Percentiles rank a stretch among this genome's conserved stretches.
phyloP scores from a whole-genome alignment of 2,888 invertebrate genomes.

The Nephrotoma flavescens region DNA sequence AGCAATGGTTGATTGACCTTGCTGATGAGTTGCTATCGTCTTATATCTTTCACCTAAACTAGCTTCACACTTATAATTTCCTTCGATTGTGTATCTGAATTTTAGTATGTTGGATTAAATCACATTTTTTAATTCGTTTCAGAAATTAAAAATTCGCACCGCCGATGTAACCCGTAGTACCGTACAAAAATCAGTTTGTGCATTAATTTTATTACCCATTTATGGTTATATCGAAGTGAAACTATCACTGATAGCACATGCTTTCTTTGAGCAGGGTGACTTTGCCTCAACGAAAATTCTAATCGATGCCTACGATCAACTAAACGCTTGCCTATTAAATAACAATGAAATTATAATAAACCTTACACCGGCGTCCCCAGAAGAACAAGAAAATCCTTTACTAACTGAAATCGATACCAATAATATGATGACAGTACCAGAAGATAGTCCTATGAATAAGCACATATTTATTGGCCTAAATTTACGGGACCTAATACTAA shows the following conservation, averaged over 20 bases:
- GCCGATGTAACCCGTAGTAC: conserved; percentile 94
- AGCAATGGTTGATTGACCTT: too few relatives aligned
- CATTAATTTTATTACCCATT: conserved; percentile 76
- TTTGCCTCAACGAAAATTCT: conserved; percentile 76
- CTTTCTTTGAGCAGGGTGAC: conserved; percentile 92
- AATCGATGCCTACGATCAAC: conserved; percentile 81
- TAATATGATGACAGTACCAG: not conserved
- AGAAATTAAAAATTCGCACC: conserved; percentile 84
- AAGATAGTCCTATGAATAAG: not conserved
- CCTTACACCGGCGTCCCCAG: conserved; percentile 20
- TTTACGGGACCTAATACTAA: conserved; percentile 28
- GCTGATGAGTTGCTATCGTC: too few relatives aligned
- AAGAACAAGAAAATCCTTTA: not conserved
- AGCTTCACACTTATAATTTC: too few relatives aligned
- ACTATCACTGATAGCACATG: conserved; percentile 88
- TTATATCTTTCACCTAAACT: too few relatives aligned
- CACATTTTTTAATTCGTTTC: conserved; percentile 19
- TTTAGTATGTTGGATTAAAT: not conserved
- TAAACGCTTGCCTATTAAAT: conserved; percentile 55
- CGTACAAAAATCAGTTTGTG: conserved; percentile 96
- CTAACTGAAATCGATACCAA: not conserved
- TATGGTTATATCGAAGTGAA: conserved; percentile 93
- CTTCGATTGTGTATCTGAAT: too few relatives aligned
- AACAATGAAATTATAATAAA: conserved; percentile 44
- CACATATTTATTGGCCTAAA: conserved; percentile 29